Evolutionary conservation across 1,140 invertebrate species (phyloP).

Genomic region (Trichoplusia ni): DNA sequence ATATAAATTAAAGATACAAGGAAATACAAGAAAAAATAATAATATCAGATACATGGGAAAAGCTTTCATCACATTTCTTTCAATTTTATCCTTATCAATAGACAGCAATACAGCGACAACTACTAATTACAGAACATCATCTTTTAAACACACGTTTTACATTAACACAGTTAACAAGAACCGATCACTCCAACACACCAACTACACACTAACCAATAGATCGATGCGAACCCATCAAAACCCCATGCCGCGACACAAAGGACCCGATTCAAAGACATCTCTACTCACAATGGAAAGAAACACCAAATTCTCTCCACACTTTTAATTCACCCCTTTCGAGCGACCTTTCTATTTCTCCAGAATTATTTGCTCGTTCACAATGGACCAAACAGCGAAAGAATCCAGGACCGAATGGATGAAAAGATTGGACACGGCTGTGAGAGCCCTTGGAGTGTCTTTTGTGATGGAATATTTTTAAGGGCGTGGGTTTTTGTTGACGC

Average conservation of each 20-base stretch:
- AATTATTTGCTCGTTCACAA: slow-evolving; percentile 30
- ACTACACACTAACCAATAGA: no score
- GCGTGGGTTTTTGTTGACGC: no score
- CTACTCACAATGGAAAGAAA: slow-evolving; percentile 1
- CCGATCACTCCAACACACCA: slow-evolving; percentile 3
- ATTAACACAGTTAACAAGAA: no score
- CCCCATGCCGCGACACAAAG: slow-evolving; percentile 12
- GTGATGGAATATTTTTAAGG: slow-evolving; percentile 11
- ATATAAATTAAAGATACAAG: no score
- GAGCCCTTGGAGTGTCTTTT: slow-evolving; percentile 19
- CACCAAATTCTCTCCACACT: slow-evolving; percentile 3
- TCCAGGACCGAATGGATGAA: slow-evolving; percentile 22
- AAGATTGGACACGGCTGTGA: slow-evolving; percentile 27
- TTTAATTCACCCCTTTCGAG: slow-evolving; percentile 15
- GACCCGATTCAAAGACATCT: slow-evolving; percentile 12
- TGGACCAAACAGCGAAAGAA: slow-evolving; percentile 34
- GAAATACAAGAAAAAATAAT: no score
- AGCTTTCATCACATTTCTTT: no score
- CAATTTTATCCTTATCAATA: no score
- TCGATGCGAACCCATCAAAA: no score
- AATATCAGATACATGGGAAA: no score
- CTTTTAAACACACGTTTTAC: no score
- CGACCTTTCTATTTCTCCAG: slow-evolving; percentile 19
- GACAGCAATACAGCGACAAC: no score
- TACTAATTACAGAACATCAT: no score